Evolutionary conservation across 2,113 vertebrate species (phyloP), one percentile per base, ranked within the genome.

Genomic region (Corydoras maculifer): DNA sequence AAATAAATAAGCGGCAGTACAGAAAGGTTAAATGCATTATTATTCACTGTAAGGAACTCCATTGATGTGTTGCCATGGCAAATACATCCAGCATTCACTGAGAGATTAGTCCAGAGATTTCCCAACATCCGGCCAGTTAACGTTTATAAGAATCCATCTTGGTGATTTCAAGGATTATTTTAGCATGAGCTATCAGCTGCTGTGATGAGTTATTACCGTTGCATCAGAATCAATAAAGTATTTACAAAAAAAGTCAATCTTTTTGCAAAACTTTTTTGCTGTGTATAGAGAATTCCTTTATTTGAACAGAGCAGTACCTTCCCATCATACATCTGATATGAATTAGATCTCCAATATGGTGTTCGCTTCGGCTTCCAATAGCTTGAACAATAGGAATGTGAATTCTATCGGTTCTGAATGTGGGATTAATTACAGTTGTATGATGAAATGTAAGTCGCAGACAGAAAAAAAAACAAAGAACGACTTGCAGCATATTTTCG

Each of bases 291-390:
- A 25, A 43, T 43, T 43, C 7, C 4, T 43, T 43, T 43, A 43
- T 43, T 43, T 43, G 35, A n/a, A 15, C 14, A 18, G n/a, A 15
- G 10, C 35, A 12, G 5, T 43, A 50, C 15, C 8, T 65, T 65
- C 29, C 18, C 53, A 9, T 65, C 25, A 12, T 31, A 32, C 29
- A 55, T 67, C 30, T 67, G 65, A 55, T 62, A 13, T 43, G 5
- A 15, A 68, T 68, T 68, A 54, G 11, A n/a, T 62, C 50, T 32
- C 25, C 60, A 70, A 65, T 8, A 14, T 72, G 62, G 51, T 32
- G 58, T 49, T 29, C 18, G 15, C 18, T 9, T 50, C 35, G 58
- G 5, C n/a, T 2, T 35, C 14, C 14, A 64, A 65, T 25, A 65
- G 14, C 55, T 70, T 29, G 35, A 62, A 62, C 50, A 53, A 10